Percentiles rank a stretch among this genome's conserved stretches.
phyloP scores from a whole-genome alignment of 2,113 vertebrate genomes.

The Colaptes auratus region DNA sequence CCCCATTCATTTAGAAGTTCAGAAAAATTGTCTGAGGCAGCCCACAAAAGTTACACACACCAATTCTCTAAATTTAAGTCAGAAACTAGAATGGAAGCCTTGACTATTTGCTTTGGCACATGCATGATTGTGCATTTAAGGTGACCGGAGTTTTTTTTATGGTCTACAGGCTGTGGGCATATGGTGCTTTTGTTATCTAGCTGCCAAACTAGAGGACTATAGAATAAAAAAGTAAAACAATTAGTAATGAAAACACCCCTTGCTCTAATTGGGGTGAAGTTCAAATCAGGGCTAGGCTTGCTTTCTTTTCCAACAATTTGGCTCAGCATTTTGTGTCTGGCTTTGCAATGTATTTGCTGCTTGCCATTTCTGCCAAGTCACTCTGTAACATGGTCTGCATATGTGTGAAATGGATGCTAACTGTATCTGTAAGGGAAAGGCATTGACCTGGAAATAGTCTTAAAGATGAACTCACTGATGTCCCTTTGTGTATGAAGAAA shows the following conservation, averaged over 20 bases:
- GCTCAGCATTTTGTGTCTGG: not conserved
- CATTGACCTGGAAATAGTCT: not conserved
- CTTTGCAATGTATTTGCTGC: not conserved
- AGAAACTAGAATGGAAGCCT: not conserved
- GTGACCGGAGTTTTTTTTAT: not conserved
- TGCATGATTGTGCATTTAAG: not conserved
- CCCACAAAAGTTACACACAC: not conserved
- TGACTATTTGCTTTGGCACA: not conserved
- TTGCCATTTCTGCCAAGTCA: not conserved
- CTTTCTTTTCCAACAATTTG: not conserved
- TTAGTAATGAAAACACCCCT: not conserved
- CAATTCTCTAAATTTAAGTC: not conserved
- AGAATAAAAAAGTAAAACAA: not conserved
- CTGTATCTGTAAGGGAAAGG: not conserved
- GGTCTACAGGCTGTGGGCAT: not conserved
- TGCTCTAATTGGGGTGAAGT: fast-evolving
- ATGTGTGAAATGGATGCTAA: not conserved
- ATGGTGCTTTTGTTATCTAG: not conserved
- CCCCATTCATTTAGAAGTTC: not conserved
- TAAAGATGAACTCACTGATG: not conserved
- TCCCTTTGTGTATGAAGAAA: not conserved
- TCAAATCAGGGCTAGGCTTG: not conserved
- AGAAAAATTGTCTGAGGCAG: not conserved
- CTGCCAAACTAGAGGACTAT: not conserved
- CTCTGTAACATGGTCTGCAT: not conserved